A percentile compares a stretch with the other conserved stretches of the same genome.
Conservation (phyloP, 2,888 invertebrate genomes). For the Lutraria lutraria region DNA sequence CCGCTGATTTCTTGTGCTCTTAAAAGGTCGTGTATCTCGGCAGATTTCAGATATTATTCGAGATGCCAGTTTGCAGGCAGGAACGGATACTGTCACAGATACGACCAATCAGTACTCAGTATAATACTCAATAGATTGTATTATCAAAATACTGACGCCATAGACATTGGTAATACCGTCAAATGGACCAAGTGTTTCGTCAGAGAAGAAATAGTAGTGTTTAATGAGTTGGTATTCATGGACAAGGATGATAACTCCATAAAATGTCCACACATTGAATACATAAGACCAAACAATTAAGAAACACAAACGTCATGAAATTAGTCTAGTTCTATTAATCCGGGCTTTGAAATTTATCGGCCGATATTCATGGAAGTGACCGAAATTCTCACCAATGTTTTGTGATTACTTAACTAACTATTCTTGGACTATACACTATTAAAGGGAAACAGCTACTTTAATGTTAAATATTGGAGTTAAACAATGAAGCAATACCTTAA, state of each 20-base stretch:
- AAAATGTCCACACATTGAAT: conserved; percentile 8
- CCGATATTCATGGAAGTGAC: too few relatives aligned
- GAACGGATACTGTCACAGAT: conserved; percentile 38
- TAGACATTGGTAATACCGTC: conserved; percentile 20
- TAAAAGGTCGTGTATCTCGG: conserved; percentile 32
- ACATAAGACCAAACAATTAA: neutral
- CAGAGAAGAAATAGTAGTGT: conserved; percentile 14
- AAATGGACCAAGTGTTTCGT: conserved; percentile 37
- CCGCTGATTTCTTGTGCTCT: conserved; percentile 50
- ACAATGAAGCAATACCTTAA: too few relatives aligned
- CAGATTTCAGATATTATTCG: conserved; percentile 22
- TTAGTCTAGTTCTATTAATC: too few relatives aligned
- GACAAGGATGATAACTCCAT: conserved; percentile 22
- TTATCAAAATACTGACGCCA: neutral
- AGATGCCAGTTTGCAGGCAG: conserved; percentile 20
- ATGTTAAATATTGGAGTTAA: too few relatives aligned
- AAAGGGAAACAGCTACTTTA: too few relatives aligned
- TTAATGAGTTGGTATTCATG: conserved; percentile 34
- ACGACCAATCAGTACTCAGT: conserved; percentile 35
- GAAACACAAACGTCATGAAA: too few relatives aligned
- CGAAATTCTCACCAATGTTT: too few relatives aligned
- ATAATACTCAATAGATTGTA: conserved; percentile 50
- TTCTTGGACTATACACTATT: too few relatives aligned
- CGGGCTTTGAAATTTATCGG: too few relatives aligned
- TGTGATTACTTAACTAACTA: too few relatives aligned